Evolutionary conservation across 2,888 invertebrate species (phyloP), one percentile per base, ranked within the genome.

Genomic region (Platycheirus albimanus): DNA sequence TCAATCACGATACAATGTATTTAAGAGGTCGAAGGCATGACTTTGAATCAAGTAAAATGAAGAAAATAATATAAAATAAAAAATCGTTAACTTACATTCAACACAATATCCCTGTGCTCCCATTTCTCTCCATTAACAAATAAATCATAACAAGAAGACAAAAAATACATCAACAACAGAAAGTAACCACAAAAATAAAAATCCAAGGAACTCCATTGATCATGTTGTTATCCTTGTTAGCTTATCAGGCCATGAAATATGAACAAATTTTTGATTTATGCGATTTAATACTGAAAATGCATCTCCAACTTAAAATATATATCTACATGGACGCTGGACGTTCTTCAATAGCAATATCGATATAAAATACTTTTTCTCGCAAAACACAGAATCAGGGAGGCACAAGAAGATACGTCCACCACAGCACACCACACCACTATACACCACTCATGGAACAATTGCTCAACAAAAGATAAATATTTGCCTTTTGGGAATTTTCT

Each of bases 141-240:
- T 74, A 47, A 74, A 63, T 54, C 52, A n/a, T n/a, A n/a, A 75
- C 24, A 49, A 49, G 58, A 66, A 58, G 64, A 64, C 28, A 52
- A 19, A 28, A 49, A 64, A 43, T 58, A 7, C 66, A 76, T 15
- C 56, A 79, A 24, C 54, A 41, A n/a, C n/a, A n/a, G n/a, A n/a
- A n/a, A n/a, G n/a, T n/a, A n/a, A n/a, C n/a, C 4, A 56, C 8
- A 38, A 41, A 43, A 28, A 61, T 0, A 52, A 30, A 33, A 30
- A 33, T 24, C 5, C 41, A 64, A 67, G 33, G 47, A 71, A 71
- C 76, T 81, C 70, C 76, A 77, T 77, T 83, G 83, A 83, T 83
- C 83, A 83, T 83, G 78, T 83, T 83, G 81, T 83, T 83, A 83
- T 77, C 81, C 81, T 83, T 83, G 81, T 83, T 77, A 83, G 81